These are phyloP conservation scores for Pimephales promelas DNA, from an alignment of 2,113 vertebrate species.

Conservation along the genomic window DNA sequence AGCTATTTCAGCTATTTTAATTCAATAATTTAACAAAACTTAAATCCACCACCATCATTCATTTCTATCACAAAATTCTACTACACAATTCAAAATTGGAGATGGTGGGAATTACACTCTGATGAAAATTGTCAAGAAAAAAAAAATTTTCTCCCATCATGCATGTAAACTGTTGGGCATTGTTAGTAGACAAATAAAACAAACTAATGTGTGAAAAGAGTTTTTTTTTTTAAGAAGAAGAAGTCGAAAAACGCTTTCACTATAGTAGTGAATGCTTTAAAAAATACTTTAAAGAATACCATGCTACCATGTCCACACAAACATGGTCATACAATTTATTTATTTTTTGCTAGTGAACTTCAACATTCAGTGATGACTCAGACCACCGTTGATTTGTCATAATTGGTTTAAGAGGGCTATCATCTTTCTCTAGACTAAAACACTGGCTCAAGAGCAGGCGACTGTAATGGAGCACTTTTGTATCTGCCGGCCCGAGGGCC, in stretches of 20 bases:
- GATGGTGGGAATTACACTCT: background rate
- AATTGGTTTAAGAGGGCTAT: constrained; percentile 36
- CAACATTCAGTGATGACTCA: constrained; percentile 22
- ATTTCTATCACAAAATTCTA: background rate
- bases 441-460: background rate
- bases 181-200: background rate
- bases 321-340: background rate
- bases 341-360: background rate
- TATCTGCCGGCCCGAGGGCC: constrained; percentile 24
- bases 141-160: background rate
- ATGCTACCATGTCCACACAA: background rate
- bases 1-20: background rate
- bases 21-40: background rate
- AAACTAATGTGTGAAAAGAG: background rate
- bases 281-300: background rate
- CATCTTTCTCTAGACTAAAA: constrained; percentile 38
- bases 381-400: background rate
- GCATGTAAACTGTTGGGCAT: background rate
- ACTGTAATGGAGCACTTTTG: constrained; percentile 43
- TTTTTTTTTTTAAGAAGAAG: background rate
- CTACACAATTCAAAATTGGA: background rate
- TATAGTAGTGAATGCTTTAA: background rate
- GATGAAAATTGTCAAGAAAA: background rate
- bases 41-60: background rate
- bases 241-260: background rate